Conservation (phyloP, 2,888 invertebrate species). For the Linnaemya vulpina region DNA sequence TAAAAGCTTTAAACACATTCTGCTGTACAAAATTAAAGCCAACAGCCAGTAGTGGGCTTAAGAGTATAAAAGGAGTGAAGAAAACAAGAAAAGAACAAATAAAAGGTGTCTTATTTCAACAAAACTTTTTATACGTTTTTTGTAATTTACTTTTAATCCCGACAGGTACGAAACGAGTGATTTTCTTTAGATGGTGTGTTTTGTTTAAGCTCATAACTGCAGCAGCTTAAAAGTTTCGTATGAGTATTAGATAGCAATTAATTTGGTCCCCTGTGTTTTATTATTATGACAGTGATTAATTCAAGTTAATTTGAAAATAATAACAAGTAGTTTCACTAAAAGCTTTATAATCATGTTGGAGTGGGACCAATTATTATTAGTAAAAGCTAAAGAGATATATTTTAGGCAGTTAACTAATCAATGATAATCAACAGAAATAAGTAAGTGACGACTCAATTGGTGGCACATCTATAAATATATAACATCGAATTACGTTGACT, state of each 20-base stretch:
- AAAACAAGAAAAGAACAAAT: not conserved
- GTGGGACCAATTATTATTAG: too few species aligned
- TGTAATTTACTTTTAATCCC: conserved; percentile 43
- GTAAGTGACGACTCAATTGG: too few species aligned
- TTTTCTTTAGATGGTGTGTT: not conserved
- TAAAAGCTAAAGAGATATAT: too few species aligned
- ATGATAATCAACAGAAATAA: too few species aligned
- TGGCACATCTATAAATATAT: too few species aligned
- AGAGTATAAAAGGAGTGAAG: not conserved
- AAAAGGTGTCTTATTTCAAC: conserved; percentile 58
- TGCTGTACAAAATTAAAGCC: too few species aligned
- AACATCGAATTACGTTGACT: too few species aligned
- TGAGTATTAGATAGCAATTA: conserved; percentile 26
- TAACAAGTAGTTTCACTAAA: too few species aligned
- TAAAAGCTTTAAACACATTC: conserved; percentile 46
- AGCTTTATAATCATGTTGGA: too few species aligned
- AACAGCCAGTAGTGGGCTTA: conserved; percentile 7
- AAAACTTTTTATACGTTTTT: conserved; percentile 2
- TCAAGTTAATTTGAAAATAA: too few species aligned
- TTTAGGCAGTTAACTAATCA: too few species aligned
- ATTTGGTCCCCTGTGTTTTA: conserved; percentile 6
- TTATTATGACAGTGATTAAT: conserved; percentile 47
- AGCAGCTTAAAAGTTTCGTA: conserved; percentile 6
- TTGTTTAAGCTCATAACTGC: not conserved
- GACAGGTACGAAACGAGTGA: conserved; percentile 36